Conservation (phyloP, 2,113 vertebrate species). For the Pogonocichla stellata region DNA sequence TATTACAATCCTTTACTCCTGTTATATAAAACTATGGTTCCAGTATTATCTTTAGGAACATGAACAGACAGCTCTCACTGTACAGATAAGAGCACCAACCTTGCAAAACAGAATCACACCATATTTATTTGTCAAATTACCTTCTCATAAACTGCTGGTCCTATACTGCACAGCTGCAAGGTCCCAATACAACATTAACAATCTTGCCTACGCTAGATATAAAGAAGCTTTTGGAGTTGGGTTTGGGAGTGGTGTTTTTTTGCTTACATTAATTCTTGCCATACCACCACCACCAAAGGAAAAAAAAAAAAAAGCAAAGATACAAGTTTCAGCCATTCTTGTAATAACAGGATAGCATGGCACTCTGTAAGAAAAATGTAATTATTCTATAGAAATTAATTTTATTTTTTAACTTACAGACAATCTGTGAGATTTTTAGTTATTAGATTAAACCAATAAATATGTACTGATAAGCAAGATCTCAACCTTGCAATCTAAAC, state of each 20-base stretch:
- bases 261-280: not conserved
- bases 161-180: not conserved
- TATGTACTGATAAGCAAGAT: not conserved
- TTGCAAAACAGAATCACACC: not conserved
- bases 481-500: not conserved
- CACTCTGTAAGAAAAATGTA: not conserved
- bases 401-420: not conserved
- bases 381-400: not conserved
- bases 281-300: not conserved
- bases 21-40: not conserved
- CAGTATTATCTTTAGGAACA: not conserved
- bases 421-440: not conserved
- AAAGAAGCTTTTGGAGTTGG: not conserved
- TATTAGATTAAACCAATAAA: not conserved
- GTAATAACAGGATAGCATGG: not conserved
- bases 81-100: not conserved
- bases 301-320: not conserved
- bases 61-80: not conserved
- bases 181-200: not conserved
- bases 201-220: not conserved
- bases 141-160: not conserved
- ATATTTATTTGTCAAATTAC: not conserved
- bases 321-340: not conserved
- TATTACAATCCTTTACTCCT: not conserved
- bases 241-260: not conserved